Evolutionary conservation across 2,113 vertebrate genomes (phyloP), one percentile per base, ranked within the genome.

Genomic region (Calyptommatus sinebrachiatus): DNA sequence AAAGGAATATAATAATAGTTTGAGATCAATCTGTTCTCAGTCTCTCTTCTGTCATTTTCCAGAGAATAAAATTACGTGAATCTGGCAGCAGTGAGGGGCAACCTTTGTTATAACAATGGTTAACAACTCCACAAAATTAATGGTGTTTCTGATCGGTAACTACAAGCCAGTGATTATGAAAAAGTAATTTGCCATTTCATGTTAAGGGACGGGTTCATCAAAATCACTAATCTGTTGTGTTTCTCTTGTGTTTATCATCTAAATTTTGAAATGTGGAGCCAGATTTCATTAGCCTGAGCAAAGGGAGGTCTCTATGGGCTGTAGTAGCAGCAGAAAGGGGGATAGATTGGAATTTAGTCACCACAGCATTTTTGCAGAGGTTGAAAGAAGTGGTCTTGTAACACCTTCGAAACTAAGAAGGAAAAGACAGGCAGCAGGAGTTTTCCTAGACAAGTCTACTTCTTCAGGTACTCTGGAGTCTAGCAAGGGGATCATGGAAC

Each of bases 11-110:
- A 57, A 18, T 57, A 57, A 57, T 57, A 16, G 4, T 18, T 18
- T 57, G 11, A 57, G 53, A 57, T 3, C 53, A 57, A 57, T 57
- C 80, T 60, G 65, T 29, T 66, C 73, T 85, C 9, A 16, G 2
- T 0, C 45, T 10, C 77, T 77, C 83, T 81, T 48, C 86, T 86
- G 2, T 84, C 68, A 87, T 90, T 88, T 91, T 68, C 80, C 76
- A 70, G 71, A 77, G 83, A 86, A 68, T 21, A 0, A 69, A 69
- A 82, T 91, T 84, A 83, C 87, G 84, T 35, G 77, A 57, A 50
- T 83, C 83, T 85, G 81, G 85, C 86, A 89, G 85, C 71, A 63
- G 84, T 71, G 83, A 88, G 86, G 84, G 84, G 82, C 61, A 60
- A 14, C 70, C 88, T 85, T 74, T 70, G 81, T 79, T 84, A 12